Base-by-base conservation (phyloP, 1,140 invertebrate species). In the Zaprionus taronus region DNA sequence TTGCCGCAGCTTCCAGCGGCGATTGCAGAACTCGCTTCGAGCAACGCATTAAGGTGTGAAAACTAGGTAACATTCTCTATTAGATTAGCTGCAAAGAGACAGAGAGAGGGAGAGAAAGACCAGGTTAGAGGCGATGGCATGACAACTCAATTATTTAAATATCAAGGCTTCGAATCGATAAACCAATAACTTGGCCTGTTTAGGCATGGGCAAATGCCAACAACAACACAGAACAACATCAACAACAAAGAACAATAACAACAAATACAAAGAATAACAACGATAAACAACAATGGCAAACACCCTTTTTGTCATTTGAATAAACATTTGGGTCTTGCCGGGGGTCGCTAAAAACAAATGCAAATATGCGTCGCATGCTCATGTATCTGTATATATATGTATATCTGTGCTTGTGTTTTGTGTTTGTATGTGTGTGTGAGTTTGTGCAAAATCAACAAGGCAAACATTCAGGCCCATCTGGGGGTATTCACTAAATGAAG, bases 11-110 rank as follows among this genome's bases (percentile, higher is more conserved):
- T 62, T 79, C 72, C 56, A 91, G 68, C 47, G 85, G 75, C 67
- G 84, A 77, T 77, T 93, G 80, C 78, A 92, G 80, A 63, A 89
- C 92, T 67, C 90, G 90, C 76, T 92, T 83, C 80, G 92, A 93
- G 81, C 92, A 93, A 91, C 92, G 86, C 92, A 93, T 93, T 81
- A 93, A 86, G 64, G 78, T 91, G 77, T 81, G 77, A 66, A 93
- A 81, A 79, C 83, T 92, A 47, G 92, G 85, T 81, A 93, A 79
- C 92, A 93, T 93, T 80, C 83, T 93, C 82, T 73, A 75, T 74
- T 82, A 80, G 80, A 78, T 80, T 82, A 87, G 60, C 91, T 92
- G 83, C 24, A 87, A 92, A 61, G 66, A 14, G n/a, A 55, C 34
- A 20, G 5, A 71, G 14, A 79, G 14, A 28, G 20, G 31, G 11